Conservation (phyloP, 2,888 invertebrate genomes). For the Agonum fuliginosum region DNA sequence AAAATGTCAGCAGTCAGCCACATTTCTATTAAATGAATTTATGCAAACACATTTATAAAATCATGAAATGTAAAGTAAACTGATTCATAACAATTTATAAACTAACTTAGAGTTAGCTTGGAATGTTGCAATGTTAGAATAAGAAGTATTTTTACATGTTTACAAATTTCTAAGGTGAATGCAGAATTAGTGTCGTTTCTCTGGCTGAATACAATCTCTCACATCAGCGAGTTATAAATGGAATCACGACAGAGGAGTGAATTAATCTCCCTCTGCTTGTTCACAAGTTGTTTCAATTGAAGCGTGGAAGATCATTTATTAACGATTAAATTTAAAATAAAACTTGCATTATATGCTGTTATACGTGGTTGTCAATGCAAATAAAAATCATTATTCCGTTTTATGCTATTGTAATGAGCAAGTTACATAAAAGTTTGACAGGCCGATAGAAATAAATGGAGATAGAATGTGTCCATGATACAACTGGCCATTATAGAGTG, state of each 20-base stretch:
- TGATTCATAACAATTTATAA: too few relatives aligned
- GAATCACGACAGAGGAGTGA: slow-evolving; percentile 35
- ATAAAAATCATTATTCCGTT: slow-evolving; percentile 40
- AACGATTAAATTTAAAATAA: slow-evolving; percentile 17
- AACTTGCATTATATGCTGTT: background rate
- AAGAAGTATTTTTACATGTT: too few relatives aligned
- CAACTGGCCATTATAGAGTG: background rate
- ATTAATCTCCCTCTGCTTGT: slow-evolving; percentile 36
- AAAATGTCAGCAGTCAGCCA: too few relatives aligned
- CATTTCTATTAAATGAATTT: too few relatives aligned
- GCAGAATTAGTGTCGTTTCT: slow-evolving; percentile 23
- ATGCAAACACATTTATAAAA: too few relatives aligned
- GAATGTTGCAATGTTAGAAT: too few relatives aligned
- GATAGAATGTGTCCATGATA: background rate
- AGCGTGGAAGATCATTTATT: slow-evolving; percentile 43
- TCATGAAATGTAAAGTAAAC: too few relatives aligned
- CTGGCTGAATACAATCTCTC: slow-evolving; percentile 25
- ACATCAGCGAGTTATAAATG: slow-evolving; percentile 34
- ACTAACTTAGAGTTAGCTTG: too few relatives aligned
- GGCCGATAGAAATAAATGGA: slow-evolving; percentile 22
- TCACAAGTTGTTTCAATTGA: slow-evolving; percentile 33
- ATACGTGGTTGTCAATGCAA: background rate
- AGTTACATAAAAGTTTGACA: slow-evolving; percentile 14
- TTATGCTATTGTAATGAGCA: slow-evolving; percentile 38
- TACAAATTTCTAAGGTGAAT: slow-evolving; percentile 1